Base-by-base conservation (phyloP, 2,113 vertebrate genomes). In the Motacilla tschutschensis region DNA sequence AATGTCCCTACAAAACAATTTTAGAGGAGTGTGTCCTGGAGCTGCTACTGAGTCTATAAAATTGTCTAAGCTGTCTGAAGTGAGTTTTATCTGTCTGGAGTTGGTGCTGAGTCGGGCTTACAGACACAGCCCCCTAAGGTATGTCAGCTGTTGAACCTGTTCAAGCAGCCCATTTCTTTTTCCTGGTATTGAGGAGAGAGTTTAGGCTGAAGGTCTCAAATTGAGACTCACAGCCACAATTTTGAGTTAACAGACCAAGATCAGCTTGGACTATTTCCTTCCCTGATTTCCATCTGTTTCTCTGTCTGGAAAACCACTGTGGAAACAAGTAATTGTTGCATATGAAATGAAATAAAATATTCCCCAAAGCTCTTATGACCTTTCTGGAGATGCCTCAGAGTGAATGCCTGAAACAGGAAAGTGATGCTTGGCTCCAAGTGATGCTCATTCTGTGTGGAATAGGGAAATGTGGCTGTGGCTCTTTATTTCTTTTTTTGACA, bases 181-280 rank as follows among this genome's bases (percentile, higher is more conserved):
- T 79, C 26, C 47, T 75, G 19, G 7, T 48, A 2, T 8, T 60
- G 50, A 20, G 18, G 29, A 51, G 29, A 51, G 19, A 33, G 13
- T 24, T 64, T 69, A 17, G 24, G 5, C 35, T 73, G 41, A 72
- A 73, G 20, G 12, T 43, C 22, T 80, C 12, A 63, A 11, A 25
- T 15, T 65, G 41, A 72, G 22, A 50, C 12, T 53, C 1, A 0
- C 0, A 1, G 29, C 10, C 4, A 6, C 4, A 31, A 19, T 36
- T 44, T 63, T 72, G 48, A 43, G 4, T 63, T 46, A 87, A 44
- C 2, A 29, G 28, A 41, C 9, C 5, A 62, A 70, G 4, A 57
- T 60, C 5, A 38, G 3, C 21, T 33, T 46, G 35, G 20, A 12
- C 6, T 58, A 8, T 46, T 69, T 76, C 21, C 5, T 73, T 77